These are phyloP conservation scores for Malurus leucopterus DNA, from an alignment of 2,797 vertebrate species.

Conservation along the genomic window DNA sequence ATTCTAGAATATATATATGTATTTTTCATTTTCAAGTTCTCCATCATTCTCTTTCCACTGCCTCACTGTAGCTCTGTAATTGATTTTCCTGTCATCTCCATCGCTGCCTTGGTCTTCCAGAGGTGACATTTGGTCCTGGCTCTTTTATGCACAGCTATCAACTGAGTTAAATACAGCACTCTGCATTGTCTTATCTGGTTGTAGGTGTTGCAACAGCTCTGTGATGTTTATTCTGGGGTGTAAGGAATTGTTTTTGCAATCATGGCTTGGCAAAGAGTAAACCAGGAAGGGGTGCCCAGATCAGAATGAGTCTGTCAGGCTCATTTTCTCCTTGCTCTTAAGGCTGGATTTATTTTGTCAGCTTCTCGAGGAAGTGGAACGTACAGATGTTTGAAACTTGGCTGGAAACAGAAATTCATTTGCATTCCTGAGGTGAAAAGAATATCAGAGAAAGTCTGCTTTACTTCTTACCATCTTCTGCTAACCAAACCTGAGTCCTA, in stretches of 20 bases:
- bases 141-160: background rate
- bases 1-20: background rate
- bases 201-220: constrained; percentile 1
- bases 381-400: constrained; percentile 12
- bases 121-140: background rate
- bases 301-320: constrained; percentile 27
- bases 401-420: constrained; percentile 36
- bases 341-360: constrained; percentile 53
- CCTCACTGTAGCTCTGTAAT: background rate
- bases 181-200: background rate
- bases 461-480: background rate
- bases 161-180: background rate
- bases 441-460: background rate
- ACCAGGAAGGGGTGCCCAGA: constrained; percentile 18
- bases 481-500: background rate
- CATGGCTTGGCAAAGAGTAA: constrained; percentile 40
- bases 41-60: constrained; percentile 32
- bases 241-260: constrained; percentile 23
- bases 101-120: background rate
- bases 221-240: background rate
- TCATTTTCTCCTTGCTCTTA: constrained; percentile 53
- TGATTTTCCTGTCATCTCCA: constrained; percentile 19
- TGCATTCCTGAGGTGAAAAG: constrained; percentile 4
- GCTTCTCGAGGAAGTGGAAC: constrained; percentile 23
- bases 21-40: background rate